These are phyloP conservation scores for Ochropacha duplaris DNA, from an alignment of 2,888 invertebrate genomes.

Conservation along the genomic window DNA sequence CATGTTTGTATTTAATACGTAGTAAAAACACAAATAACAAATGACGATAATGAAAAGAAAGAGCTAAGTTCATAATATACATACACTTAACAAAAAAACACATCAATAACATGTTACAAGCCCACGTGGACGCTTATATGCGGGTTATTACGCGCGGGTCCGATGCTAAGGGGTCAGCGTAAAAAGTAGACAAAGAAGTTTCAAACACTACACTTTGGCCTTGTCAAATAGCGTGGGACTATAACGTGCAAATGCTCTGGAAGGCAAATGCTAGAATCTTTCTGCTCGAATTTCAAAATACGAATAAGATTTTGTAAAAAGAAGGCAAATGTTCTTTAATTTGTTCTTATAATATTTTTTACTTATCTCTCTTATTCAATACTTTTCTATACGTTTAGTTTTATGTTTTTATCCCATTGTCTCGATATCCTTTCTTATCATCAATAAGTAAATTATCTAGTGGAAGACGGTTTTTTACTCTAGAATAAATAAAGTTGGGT, in stretches of 20 bases:
- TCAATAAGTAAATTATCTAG: conserved; percentile 5
- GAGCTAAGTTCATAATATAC: not conserved
- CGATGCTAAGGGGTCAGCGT: conserved; percentile 1
- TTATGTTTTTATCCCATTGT: conserved; percentile 2
- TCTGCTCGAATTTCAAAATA: too few species aligned
- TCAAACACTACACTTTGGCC: conserved; percentile 8
- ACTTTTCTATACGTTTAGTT: not conserved
- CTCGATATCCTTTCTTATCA: conserved; percentile 5
- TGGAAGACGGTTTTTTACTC: conserved; percentile 2
- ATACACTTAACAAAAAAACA: not conserved
- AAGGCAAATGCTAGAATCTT: not conserved
- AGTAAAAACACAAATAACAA: not conserved
- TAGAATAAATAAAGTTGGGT: not conserved
- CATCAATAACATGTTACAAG: conserved; percentile 1
- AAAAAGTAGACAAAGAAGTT: conserved; percentile 7
- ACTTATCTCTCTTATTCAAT: not conserved
- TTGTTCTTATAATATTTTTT: not conserved
- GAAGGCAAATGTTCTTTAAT: not conserved
- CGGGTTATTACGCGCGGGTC: conserved; percentile 12
- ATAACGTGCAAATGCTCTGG: not conserved
- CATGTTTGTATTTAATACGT: not conserved
- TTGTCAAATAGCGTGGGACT: conserved; percentile 7
- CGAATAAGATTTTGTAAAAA: too few species aligned
- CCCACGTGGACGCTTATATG: conserved; percentile 11
- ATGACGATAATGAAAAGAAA: not conserved